Evolutionary conservation across 2,888 invertebrate genomes (phyloP).

Genomic region (Drosophila putrida): DNA sequence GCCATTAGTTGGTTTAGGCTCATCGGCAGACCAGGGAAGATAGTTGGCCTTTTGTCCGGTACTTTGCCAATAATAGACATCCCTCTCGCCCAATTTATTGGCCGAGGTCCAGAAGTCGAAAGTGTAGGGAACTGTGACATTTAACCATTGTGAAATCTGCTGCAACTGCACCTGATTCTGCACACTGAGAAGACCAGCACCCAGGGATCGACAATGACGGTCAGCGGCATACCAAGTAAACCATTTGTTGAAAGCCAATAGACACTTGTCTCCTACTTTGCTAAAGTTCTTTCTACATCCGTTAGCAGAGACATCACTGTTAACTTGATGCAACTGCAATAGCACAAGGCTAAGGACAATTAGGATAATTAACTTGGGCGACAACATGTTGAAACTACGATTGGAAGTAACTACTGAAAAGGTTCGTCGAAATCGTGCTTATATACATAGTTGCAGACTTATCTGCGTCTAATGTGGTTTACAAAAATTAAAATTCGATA

Average conservation of each 20-base stretch:
- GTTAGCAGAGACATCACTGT: background rate
- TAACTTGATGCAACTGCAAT: background rate
- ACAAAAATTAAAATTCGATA: no score
- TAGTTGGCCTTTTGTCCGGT: constrained; percentile 43
- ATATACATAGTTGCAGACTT: constrained; percentile 3
- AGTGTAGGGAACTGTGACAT: background rate
- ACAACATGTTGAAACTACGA: constrained; percentile 14
- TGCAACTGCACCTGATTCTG: constrained; percentile 35
- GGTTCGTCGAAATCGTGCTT: background rate
- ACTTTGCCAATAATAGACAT: constrained; percentile 54
- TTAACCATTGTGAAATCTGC: constrained; percentile 38
- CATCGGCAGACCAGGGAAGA: constrained; percentile 45
- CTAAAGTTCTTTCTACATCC: constrained; percentile 42
- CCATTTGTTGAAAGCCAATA: background rate
- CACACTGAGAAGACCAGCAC: constrained; percentile 51
- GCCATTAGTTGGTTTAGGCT: constrained; percentile 31
- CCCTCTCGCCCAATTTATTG: constrained; percentile 40
- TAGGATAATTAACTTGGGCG: constrained; percentile 17
- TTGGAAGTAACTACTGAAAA: background rate
- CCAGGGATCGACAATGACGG: constrained; percentile 53
- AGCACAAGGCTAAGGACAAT: constrained; percentile 14
- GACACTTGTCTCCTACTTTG: constrained; percentile 52
- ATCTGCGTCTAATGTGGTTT: no score
- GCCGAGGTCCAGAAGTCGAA: constrained; percentile 63
- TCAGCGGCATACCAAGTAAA: constrained; percentile 60